These are phyloP conservation scores for Coregonus clupeaformis DNA, from an alignment of 2,113 vertebrate species.

Conservation along the genomic window DNA sequence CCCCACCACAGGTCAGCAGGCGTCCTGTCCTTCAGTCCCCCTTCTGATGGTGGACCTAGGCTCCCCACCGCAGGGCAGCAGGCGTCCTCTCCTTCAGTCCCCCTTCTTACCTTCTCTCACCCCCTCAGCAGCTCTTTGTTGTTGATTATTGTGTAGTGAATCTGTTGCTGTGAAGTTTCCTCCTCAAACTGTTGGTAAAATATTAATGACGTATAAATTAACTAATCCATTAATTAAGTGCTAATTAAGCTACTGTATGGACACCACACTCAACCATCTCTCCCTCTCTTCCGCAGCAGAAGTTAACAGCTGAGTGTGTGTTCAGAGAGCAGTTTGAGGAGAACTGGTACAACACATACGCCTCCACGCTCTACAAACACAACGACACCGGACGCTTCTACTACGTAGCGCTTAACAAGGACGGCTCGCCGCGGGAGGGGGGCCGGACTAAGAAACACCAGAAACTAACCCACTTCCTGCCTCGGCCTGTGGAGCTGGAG, in stretches of 20 bases:
- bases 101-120: background rate
- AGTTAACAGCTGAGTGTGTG: constrained; percentile 93
- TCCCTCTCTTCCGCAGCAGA: constrained; percentile 79
- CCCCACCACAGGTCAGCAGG: no score
- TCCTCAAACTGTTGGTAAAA: background rate
- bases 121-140: background rate
- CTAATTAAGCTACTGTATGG: no score
- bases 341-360: constrained; percentile 99
- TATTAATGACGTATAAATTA: no score
- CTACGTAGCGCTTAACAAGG: constrained; percentile 97
- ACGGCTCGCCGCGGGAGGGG: constrained; percentile 94
- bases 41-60: no score
- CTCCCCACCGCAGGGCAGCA: no score
- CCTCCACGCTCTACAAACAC: constrained; percentile 95
- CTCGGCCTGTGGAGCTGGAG: constrained; percentile 90
- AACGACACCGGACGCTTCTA: constrained; percentile 89
- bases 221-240: no score
- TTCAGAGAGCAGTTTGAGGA: constrained; percentile 99
- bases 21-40: background rate
- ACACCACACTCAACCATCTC: constrained; percentile 4
- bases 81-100: no score
- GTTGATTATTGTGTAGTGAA: background rate
- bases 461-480: constrained; percentile 97
- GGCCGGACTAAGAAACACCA: constrained; percentile 97
- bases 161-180: background rate